Conservation (phyloP, 2,113 vertebrate species). For the Xenotilapia flavipinnis region DNA sequence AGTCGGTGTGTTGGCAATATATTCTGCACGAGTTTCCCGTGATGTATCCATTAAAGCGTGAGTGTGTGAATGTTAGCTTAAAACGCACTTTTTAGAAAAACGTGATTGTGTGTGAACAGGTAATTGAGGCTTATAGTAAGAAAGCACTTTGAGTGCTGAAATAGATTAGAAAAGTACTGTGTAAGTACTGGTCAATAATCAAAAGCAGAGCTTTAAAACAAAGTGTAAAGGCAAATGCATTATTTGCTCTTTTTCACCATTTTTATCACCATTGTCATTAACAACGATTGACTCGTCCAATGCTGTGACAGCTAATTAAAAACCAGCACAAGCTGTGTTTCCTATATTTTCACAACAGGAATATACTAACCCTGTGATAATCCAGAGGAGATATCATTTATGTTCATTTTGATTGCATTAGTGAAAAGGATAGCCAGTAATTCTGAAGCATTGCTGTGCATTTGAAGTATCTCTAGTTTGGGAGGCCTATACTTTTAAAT, state of each 20-base stretch:
- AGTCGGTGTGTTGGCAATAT: neutral
- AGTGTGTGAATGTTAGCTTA: neutral
- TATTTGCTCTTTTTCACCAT: neutral
- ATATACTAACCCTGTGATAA: neutral
- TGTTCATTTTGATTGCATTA: neutral
- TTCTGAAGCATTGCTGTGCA: neutral
- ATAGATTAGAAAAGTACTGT: neutral
- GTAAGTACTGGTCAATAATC: neutral
- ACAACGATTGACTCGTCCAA: neutral
- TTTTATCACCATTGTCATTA: neutral
- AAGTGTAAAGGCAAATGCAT: neutral
- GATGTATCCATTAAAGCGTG: neutral
- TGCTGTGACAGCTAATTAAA: neutral
- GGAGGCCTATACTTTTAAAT: rapidly evolving
- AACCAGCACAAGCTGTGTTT: neutral
- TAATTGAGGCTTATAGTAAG: neutral
- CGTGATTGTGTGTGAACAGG: neutral
- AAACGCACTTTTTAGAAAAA: neutral
- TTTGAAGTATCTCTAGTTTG: neutral
- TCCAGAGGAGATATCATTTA: neutral
- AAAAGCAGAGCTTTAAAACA: neutral
- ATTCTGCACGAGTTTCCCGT: rapidly evolving
- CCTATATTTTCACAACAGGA: neutral
- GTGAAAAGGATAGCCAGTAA: neutral
- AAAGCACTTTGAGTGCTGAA: neutral